A percentile compares a stretch with the other conserved stretches of the same genome.
These are phyloP conservation scores for Elaphurus davidianus DNA, from an alignment of 2,113 vertebrate genomes.

Conservation along the genomic window DNA sequence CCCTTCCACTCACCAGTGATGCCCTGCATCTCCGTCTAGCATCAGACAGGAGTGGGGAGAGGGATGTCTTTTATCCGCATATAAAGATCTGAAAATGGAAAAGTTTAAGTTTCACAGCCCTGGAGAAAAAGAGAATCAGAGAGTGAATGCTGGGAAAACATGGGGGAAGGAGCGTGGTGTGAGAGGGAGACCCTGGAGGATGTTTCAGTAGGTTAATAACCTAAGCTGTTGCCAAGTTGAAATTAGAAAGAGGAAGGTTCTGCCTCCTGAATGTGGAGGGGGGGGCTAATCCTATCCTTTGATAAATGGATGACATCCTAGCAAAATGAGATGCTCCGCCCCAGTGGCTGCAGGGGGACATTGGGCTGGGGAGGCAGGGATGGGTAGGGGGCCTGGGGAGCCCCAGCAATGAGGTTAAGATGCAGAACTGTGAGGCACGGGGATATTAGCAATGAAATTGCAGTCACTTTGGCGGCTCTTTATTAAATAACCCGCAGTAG, in stretches of 20 bases:
- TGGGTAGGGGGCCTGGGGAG: conserved; percentile 70
- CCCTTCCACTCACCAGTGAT: not conserved
- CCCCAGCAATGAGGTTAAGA: conserved; percentile 83
- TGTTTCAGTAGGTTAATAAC: conserved; percentile 77
- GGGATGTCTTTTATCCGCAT: not conserved
- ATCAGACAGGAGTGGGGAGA: not conserved
- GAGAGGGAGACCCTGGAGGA: conserved; percentile 29
- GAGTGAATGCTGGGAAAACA: not conserved
- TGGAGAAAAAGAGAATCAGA: not conserved
- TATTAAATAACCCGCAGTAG: conserved; percentile 80
- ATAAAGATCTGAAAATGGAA: not conserved
- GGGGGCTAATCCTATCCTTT: conserved; percentile 79
- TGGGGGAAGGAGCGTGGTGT: not conserved
- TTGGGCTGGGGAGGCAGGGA: conserved; percentile 60
- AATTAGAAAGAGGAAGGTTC: conserved; percentile 56
- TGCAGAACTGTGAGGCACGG: conserved; percentile 81
- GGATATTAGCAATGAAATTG: conserved; percentile 83
- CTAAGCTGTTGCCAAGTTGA: conserved; percentile 69
- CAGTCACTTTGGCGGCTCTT: conserved; percentile 80
- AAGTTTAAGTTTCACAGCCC: conserved; percentile 1
- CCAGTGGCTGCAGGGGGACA: conserved; percentile 30
- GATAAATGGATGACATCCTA: conserved; percentile 85
- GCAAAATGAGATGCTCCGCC: conserved; percentile 81
- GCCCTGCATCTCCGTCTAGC: too few species aligned
- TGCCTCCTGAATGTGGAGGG: conserved; percentile 54